A percentile compares a stretch with the other conserved stretches of the same genome.
These are phyloP conservation scores for Plebejus melissa DNA, from an alignment of 2,888 invertebrate species.

Conservation along the genomic window DNA sequence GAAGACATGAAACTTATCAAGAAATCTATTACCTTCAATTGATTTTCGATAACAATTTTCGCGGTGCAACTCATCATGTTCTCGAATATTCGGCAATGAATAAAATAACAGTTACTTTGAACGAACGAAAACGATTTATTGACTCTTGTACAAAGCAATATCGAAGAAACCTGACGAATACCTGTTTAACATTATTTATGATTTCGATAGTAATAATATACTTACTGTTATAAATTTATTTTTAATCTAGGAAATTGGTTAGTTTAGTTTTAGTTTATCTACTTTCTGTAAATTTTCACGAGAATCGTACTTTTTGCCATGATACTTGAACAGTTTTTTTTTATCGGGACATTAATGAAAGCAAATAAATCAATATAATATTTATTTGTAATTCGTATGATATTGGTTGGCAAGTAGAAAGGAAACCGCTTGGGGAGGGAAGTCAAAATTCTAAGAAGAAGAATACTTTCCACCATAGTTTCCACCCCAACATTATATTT, in stretches of 20 bases:
- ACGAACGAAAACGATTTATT: conserved; percentile 30
- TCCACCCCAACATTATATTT: too few relatives aligned
- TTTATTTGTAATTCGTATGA: too few relatives aligned
- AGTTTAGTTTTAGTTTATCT: too few relatives aligned
- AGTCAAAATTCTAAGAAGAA: too few relatives aligned
- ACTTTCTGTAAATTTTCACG: too few relatives aligned
- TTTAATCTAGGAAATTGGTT: neutral
- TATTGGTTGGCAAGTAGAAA: too few relatives aligned
- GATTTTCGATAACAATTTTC: conserved; percentile 22
- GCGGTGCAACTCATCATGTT: conserved; percentile 4
- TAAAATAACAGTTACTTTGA: conserved; percentile 54
- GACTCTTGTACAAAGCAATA: conserved; percentile 28
- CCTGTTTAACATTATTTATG: neutral
- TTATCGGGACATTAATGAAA: too few relatives aligned
- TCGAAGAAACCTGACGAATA: neutral
- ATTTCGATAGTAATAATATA: neutral
- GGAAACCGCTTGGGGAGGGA: too few relatives aligned
- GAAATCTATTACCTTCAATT: neutral
- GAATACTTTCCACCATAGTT: too few relatives aligned
- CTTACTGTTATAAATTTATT: neutral
- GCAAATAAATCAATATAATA: too few relatives aligned
- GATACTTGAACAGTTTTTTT: too few relatives aligned
- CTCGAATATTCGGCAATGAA: conserved; percentile 46
- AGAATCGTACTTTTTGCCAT: too few relatives aligned
- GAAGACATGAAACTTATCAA: neutral